These are phyloP conservation scores for Danio kyathit DNA, from an alignment of 2,797 vertebrate genomes.

Conservation along the genomic window DNA sequence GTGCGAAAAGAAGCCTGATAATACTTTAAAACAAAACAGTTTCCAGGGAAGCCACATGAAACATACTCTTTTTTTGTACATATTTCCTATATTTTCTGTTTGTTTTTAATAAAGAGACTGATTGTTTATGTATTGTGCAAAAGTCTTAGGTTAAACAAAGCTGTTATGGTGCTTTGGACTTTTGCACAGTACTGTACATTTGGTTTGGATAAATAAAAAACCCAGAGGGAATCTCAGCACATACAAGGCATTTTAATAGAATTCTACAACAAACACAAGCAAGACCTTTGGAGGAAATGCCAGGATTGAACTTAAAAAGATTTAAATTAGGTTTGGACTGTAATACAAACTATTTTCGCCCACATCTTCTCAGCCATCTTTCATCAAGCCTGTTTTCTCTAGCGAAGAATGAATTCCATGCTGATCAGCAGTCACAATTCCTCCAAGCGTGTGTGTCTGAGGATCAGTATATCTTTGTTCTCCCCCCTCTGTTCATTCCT, in stretches of 20 bases:
- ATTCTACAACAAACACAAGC: background rate
- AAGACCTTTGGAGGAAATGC: background rate
- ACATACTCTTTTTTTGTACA: too few species aligned
- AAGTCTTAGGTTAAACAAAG: too few species aligned
- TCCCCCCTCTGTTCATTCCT: slow-evolving; percentile 18
- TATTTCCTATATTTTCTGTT: too few species aligned
- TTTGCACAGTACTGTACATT: too few species aligned
- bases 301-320: too few species aligned
- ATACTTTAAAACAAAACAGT: too few species aligned
- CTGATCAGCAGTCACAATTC: slow-evolving; percentile 53
- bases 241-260: background rate
- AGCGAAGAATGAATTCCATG: slow-evolving; percentile 52
- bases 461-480: slow-evolving; percentile 50
- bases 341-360: background rate
- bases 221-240: background rate
- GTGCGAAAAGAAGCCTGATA: too few species aligned
- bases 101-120: too few species aligned
- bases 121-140: too few species aligned
- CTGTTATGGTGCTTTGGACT: too few species aligned
- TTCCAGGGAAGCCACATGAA: too few species aligned
- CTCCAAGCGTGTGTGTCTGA: slow-evolving; percentile 35
- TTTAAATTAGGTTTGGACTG: slow-evolving; percentile 1
- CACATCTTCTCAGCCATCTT: slow-evolving; percentile 35
- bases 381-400: slow-evolving; percentile 36
- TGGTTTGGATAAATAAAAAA: background rate